phyloP scores from a whole-genome alignment of 2,797 vertebrate genomes.

The Rhynchonycteris naso region DNA sequence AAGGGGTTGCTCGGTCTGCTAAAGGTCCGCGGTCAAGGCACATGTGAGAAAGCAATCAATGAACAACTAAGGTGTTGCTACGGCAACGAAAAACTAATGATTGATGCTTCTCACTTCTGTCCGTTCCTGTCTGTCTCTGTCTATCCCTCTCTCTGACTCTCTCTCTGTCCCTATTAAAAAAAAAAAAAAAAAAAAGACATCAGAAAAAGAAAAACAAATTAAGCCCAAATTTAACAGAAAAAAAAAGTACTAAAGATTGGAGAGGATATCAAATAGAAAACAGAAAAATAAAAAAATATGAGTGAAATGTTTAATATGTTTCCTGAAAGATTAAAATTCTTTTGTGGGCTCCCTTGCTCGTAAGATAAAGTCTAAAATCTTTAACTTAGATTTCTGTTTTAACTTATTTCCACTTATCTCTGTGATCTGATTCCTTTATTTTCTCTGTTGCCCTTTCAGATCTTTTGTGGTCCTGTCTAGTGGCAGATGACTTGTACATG shows the following conservation, averaged over 20 bases:
- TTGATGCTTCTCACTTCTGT: too few relatives aligned
- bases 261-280: slow-evolving; percentile 21
- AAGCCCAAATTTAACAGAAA: background rate
- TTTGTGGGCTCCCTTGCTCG: background rate
- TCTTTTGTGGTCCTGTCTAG: background rate
- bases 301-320: background rate
- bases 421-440: background rate
- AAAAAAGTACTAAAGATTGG: slow-evolving; percentile 1
- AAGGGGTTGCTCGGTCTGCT: too few relatives aligned
- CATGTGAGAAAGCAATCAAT: too few relatives aligned
- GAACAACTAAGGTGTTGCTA: too few relatives aligned
- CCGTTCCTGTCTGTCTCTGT: too few relatives aligned
- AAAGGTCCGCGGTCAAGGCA: too few relatives aligned
- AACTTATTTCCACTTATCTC: background rate
- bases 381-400: background rate
- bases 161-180: too few relatives aligned
- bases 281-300: slow-evolving; percentile 39
- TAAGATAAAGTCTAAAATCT: slow-evolving; percentile 11
- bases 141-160: too few relatives aligned
- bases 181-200: too few relatives aligned
- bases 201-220: slow-evolving; percentile 16
- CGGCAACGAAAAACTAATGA: too few relatives aligned
- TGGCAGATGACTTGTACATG: background rate
- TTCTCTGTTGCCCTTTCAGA: background rate
- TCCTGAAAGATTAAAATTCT: background rate